Percentiles rank a stretch among this genome's conserved stretches.
These are phyloP conservation scores for Microhierax caerulescens DNA, from an alignment of 2,797 vertebrate species.

Conservation along the genomic window DNA sequence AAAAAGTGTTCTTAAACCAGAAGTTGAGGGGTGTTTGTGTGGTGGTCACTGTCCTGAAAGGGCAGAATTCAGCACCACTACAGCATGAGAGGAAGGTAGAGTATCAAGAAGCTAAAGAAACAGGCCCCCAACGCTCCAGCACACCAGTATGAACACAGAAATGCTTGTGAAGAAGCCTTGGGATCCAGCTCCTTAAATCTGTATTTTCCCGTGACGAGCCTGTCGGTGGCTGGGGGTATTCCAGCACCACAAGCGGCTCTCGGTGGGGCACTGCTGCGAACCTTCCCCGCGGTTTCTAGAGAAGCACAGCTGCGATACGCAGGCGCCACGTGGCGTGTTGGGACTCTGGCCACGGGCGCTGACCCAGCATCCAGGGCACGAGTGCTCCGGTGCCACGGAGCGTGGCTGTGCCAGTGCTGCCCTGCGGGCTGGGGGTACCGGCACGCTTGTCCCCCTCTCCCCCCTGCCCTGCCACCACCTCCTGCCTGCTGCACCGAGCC, in stretches of 20 bases:
- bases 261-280: not conserved
- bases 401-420: not conserved
- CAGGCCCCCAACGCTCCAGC: not conserved
- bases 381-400: accelerated
- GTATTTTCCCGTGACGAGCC: accelerated
- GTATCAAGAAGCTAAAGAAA: not conserved
- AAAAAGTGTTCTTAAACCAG: not conserved
- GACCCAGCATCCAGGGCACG: not conserved
- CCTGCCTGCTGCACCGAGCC: not conserved
- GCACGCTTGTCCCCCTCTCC: not conserved
- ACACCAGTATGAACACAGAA: not conserved
- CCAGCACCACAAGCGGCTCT: not conserved
- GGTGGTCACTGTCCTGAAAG: not conserved
- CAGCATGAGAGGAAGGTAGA: not conserved
- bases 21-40: not conserved
- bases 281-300: not conserved
- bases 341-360: not conserved
- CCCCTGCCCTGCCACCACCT: not conserved
- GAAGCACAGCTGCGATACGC: not conserved
- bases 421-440: not conserved
- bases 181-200: not conserved
- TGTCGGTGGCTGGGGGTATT: not conserved
- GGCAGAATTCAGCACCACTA: not conserved
- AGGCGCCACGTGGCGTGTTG: accelerated
- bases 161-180: not conserved